Conservation (phyloP, 64 coral and sea anemone genomes). For the Dendrophyllia cribrosa region DNA sequence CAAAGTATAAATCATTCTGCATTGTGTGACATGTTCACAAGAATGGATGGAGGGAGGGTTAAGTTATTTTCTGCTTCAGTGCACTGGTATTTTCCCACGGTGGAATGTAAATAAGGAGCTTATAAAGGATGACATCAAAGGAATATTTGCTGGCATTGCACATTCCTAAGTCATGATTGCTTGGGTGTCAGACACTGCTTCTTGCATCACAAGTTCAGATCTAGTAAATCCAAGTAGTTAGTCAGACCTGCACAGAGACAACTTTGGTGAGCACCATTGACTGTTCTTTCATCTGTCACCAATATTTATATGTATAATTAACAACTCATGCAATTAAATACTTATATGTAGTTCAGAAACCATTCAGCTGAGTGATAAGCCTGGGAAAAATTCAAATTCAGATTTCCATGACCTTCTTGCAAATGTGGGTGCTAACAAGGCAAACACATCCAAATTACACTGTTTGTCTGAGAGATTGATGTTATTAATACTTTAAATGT, state of each 20-base stretch:
- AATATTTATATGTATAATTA: too few relatives aligned
- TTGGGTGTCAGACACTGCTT: neutral
- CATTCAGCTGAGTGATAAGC: too few relatives aligned
- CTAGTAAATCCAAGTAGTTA: neutral
- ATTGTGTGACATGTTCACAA: neutral
- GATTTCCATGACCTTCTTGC: too few relatives aligned
- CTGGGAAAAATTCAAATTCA: too few relatives aligned
- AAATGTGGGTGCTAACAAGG: too few relatives aligned
- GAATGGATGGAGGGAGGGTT: neutral
- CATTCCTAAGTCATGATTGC: neutral
- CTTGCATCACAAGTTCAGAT: too few relatives aligned
- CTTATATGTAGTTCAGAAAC: too few relatives aligned
- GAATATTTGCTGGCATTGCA: neutral
- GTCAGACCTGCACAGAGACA: neutral
- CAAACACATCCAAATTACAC: too few relatives aligned
- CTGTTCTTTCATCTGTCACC: too few relatives aligned
- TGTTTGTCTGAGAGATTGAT: too few relatives aligned
- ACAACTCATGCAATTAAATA: too few relatives aligned
- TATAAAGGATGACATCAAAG: neutral
- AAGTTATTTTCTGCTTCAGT: conserved; percentile 25
- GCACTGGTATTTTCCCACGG: conserved; percentile 60
- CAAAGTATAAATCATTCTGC: neutral
- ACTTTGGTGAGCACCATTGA: neutral
- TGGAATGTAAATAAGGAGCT: conserved; percentile 33
- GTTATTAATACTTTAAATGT: too few relatives aligned